Percentiles rank a stretch among this genome's conserved stretches.
Evolutionary conservation across 1,140 invertebrate species (phyloP).

Genomic region (Procambarus virginalis): DNA sequence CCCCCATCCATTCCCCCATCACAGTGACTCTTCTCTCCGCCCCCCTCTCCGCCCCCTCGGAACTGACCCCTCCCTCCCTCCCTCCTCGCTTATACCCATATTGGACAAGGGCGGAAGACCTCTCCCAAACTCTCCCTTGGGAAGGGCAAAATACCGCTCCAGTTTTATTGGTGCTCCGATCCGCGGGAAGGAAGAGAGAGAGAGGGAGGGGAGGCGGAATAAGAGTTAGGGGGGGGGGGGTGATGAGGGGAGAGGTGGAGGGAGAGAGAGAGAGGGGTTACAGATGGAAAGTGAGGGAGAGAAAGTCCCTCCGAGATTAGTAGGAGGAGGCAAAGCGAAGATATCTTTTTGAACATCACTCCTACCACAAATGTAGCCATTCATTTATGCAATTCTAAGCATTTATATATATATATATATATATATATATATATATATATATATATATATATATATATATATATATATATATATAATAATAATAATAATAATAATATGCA

Average conservation of each 20-base stretch:
- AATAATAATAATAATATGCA: no score
- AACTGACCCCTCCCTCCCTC: background rate
- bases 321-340: background rate
- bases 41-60: background rate
- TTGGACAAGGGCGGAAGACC: slow-evolving; percentile 20
- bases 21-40: background rate
- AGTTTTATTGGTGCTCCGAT: slow-evolving; percentile 26
- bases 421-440: no score
- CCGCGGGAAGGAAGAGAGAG: background rate
- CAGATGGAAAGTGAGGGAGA: background rate
- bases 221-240: background rate
- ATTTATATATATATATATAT: no score
- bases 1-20: no score
- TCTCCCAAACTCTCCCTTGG: slow-evolving; percentile 3
- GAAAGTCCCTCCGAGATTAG: no score
- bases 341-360: no score
- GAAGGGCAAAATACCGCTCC: slow-evolving; percentile 39
- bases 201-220: background rate
- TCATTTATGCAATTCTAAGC: no score
- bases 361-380: no score
- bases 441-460: no score
- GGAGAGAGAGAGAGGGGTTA: background rate
- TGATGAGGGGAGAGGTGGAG: background rate
- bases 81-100: slow-evolving; percentile 20
- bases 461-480: no score